Evolutionary conservation across 2,888 invertebrate species (phyloP).

Genomic region (Drosophila paranaensis): DNA sequence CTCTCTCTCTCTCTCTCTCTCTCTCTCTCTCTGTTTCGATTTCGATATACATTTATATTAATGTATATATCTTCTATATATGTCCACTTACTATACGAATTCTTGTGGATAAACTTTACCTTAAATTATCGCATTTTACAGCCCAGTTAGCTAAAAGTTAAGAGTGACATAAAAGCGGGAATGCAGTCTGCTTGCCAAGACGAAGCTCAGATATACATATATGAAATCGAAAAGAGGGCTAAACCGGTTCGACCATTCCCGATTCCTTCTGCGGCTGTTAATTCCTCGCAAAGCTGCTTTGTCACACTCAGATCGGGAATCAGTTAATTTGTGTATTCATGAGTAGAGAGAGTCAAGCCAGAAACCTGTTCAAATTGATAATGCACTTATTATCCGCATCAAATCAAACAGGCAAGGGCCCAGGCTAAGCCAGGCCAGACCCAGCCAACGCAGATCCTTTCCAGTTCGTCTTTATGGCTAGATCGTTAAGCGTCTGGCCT

Average conservation of each 20-base stretch:
- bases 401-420: background rate
- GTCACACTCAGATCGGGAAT: conserved; percentile 5
- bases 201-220: background rate
- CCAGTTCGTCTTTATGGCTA: background rate
- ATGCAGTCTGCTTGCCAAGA: background rate
- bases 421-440: background rate
- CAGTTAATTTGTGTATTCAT: conserved; percentile 7
- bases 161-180: conserved; percentile 23
- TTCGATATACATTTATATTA: too few relatives aligned
- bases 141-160: conserved; percentile 7
- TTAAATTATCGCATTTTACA: background rate
- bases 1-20: background rate
- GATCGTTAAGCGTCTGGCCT: background rate
- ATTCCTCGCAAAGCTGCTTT: conserved; percentile 10
- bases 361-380: conserved; percentile 24
- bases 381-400: conserved; percentile 21
- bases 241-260: conserved; percentile 11
- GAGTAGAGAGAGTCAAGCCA: conserved; percentile 1
- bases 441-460: conserved; percentile 30
- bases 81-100: background rate
- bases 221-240: background rate
- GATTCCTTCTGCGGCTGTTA: background rate
- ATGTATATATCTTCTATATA: too few relatives aligned
- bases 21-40: background rate
- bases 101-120: background rate